Evolutionary conservation across 2,888 invertebrate species (phyloP).

Genomic region (Fragum sueziense): DNA sequence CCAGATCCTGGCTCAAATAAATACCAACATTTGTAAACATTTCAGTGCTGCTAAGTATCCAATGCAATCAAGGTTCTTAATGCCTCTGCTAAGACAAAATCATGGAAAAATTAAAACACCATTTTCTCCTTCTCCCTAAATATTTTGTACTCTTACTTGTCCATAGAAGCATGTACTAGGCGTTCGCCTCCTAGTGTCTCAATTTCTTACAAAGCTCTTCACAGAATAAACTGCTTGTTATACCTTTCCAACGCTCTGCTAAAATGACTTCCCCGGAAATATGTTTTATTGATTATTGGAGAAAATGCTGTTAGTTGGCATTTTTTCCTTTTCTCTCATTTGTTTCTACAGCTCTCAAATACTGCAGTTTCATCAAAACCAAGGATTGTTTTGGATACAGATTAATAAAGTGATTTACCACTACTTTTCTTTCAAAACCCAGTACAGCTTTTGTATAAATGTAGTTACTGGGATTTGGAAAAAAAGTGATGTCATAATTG

Average conservation of each 20-base stretch:
- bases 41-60: neutral
- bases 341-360: neutral
- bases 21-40: no score
- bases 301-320: constrained; percentile 1
- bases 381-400: neutral
- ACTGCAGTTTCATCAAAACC: neutral
- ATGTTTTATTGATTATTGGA: neutral
- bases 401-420: neutral
- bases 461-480: no score
- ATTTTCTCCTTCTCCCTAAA: neutral
- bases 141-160: neutral
- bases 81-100: no score
- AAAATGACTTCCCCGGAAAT: neutral
- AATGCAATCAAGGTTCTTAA: no score
- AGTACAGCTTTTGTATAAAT: no score
- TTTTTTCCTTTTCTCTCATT: neutral
- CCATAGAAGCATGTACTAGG: no score
- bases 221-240: no score
- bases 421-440: neutral
- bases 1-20: no score
- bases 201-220: no score
- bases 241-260: neutral
- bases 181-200: no score
- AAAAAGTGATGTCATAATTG: no score
- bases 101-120: no score